These are phyloP conservation scores for Drosophila micromelanica DNA, from an alignment of 1,140 invertebrate genomes.

Conservation along the genomic window DNA sequence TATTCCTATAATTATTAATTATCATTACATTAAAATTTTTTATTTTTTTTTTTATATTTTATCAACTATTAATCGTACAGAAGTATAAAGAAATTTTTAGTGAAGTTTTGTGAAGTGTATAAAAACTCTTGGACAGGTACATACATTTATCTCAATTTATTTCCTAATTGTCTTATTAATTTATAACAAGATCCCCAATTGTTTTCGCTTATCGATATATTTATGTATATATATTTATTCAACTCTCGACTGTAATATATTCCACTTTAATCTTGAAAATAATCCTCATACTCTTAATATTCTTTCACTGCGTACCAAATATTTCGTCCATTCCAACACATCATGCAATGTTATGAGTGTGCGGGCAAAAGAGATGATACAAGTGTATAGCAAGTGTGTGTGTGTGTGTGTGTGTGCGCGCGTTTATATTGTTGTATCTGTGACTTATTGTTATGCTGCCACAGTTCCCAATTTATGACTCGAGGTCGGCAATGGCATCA, in stretches of 20 bases:
- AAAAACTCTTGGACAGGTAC: too few relatives aligned
- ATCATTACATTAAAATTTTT: too few relatives aligned
- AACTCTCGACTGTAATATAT: background rate
- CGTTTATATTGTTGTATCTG: conserved; percentile 36
- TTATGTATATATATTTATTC: background rate
- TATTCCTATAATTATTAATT: too few relatives aligned
- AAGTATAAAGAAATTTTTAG: too few relatives aligned
- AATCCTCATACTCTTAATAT: background rate
- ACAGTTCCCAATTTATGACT: conserved; percentile 81
- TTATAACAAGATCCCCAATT: background rate
- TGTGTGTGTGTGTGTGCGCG: conserved; percentile 3
- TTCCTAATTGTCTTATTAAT: background rate
- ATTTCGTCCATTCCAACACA: background rate
- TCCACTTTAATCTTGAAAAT: background rate
- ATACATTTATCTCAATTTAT: too few relatives aligned
- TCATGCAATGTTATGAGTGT: conserved; percentile 3
- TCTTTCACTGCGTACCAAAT: conserved; percentile 1
- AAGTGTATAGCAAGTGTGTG: too few relatives aligned
- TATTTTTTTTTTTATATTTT: too few relatives aligned
- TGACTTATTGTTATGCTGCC: conserved; percentile 82
- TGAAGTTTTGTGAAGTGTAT: too few relatives aligned
- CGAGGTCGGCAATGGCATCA: conserved; percentile 56
- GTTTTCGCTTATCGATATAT: too few relatives aligned
- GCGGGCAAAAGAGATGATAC: too few relatives aligned
- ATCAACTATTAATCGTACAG: too few relatives aligned